These are phyloP conservation scores for Grallaria varia DNA, from an alignment of 2,113 vertebrate genomes.

Conservation along the genomic window DNA sequence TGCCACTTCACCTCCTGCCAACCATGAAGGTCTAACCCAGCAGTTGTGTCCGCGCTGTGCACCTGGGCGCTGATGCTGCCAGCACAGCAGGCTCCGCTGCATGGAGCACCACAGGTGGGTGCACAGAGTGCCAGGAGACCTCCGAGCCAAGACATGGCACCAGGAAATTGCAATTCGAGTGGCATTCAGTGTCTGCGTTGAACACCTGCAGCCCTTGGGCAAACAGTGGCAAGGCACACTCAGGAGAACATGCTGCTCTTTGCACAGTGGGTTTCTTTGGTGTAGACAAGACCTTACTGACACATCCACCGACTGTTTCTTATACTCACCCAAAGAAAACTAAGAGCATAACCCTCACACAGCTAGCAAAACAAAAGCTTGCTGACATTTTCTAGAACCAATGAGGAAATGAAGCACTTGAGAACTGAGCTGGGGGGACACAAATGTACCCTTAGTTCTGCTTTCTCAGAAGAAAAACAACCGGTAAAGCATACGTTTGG, in stretches of 20 bases:
- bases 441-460: neutral
- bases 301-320: neutral
- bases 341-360: neutral
- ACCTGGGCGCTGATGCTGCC: neutral
- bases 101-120: rapidly evolving
- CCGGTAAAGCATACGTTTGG: neutral
- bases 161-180: neutral
- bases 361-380: neutral
- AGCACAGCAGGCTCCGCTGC: neutral
- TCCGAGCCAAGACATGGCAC: neutral
- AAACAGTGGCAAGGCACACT: neutral
- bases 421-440: neutral
- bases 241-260: neutral
- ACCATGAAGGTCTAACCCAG: neutral
- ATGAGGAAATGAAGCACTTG: neutral
- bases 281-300: neutral
- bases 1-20: neutral
- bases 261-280: neutral
- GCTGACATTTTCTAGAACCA: neutral
- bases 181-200: neutral
- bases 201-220: neutral
- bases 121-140: neutral
- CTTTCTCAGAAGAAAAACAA: neutral
- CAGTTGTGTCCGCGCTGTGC: neutral
- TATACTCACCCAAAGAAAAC: neutral